phyloP scores from a whole-genome alignment of 2,888 invertebrate genomes.

The Pheosia tremula region DNA sequence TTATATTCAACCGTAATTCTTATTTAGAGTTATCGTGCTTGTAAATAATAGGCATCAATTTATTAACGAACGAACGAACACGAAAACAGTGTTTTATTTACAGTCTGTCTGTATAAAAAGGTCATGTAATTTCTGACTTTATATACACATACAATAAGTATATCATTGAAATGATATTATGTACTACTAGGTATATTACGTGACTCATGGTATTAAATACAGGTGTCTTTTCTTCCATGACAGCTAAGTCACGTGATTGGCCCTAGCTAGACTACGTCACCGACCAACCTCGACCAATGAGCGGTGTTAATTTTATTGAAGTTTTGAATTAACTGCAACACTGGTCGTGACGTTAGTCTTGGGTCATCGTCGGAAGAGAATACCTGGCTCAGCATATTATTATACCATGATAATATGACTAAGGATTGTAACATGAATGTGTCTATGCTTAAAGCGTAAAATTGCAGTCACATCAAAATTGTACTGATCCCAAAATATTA shows the following conservation, averaged over 20 bases:
- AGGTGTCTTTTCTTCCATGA: no score
- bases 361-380: no score
- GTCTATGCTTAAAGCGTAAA: background rate
- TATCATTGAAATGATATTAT: background rate
- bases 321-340: no score
- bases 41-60: conserved; percentile 29
- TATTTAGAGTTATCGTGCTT: conserved; percentile 35
- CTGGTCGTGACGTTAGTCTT: no score
- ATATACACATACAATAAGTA: background rate
- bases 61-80: conserved; percentile 38
- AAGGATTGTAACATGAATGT: background rate
- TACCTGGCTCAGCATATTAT: no score
- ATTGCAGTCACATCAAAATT: background rate
- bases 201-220: no score
- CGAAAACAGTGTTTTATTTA: conserved; percentile 17
- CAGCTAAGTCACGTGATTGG: no score
- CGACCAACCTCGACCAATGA: no score
- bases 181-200: background rate
- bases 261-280: no score
- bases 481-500: background rate
- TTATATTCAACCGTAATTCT: conserved; percentile 39
- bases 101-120: conserved; percentile 29
- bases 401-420: no score
- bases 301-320: no score
- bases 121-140: background rate